Evolutionary conservation across 2,113 vertebrate genomes (phyloP), one percentile per base, ranked within the genome.

Genomic region (Poeciliopsis turrubarensis): DNA sequence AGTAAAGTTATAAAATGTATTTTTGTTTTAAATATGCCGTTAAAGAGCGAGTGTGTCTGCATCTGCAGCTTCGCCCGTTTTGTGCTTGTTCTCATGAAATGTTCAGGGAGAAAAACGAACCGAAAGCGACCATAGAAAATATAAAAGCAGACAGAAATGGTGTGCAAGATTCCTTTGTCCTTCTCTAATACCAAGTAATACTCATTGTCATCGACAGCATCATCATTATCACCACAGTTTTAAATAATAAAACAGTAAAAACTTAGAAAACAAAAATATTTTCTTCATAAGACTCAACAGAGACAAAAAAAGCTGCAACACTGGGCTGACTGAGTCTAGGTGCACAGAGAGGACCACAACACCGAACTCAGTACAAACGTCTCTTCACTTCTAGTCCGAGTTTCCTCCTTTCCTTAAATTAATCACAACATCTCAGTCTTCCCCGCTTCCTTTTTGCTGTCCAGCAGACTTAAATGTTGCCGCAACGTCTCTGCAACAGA

Each of bases 261-360:
- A 96, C 95, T 93, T 96, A 94, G 94, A 95, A 97, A 95, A 94
- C 93, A 92, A 95, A 95, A 93, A 92, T 93, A 92, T 90, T 89
- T 94, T 94, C 94, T 86, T 88, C 86, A 93, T 95, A 96, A 95
- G 95, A 93, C 93, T 89, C 61, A 93, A 93, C 94, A 94, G 93
- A 92, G 91, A 95, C 95, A 94, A 95, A 94, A 94, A n/a, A 94
- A 96, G 94, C 94, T 95, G 95, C 95, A 96, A 92, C 94, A 95
- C 94, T 92, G 95, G 95, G 94, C 94, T 92, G 90, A 90, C 87
- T 90, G 94, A 96, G 95, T 96, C 95, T 95, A 94, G 95, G 95
- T 95, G 95, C 95, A 95, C 95, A 94, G 94, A 93, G 94, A 94
- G 93, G 93, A 96, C 93, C 92, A 94, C 86, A 94, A 91, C 90